These are phyloP conservation scores for Lepus timidus DNA, from an alignment of 2,113 vertebrate species.

Conservation along the genomic window DNA sequence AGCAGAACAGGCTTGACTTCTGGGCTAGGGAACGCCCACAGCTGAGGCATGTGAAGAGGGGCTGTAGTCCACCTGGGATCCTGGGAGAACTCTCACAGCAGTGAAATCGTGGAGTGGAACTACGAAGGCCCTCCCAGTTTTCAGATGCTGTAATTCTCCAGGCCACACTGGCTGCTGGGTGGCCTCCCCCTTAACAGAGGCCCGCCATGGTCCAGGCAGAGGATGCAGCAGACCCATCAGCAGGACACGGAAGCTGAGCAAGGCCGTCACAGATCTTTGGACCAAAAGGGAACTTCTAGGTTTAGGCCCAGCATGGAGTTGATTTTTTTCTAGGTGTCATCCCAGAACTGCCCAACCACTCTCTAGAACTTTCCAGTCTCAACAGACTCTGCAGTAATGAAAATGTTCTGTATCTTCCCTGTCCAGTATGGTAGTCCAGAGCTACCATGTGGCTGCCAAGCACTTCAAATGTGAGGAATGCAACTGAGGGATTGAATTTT, in stretches of 20 bases:
- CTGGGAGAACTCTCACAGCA: not conserved
- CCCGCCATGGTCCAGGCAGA: not conserved
- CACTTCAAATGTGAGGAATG: not conserved
- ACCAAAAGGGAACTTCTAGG: not conserved
- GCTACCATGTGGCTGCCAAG: not conserved
- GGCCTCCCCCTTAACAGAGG: too few relatives aligned
- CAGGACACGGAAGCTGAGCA: not conserved
- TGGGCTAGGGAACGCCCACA: not conserved
- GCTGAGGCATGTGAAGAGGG: not conserved
- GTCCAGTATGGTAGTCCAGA: not conserved
- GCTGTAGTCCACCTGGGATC: not conserved
- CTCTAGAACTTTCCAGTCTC: constrained; percentile 24
- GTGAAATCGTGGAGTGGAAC: not conserved
- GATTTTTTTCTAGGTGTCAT: not conserved
- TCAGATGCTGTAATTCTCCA: not conserved
- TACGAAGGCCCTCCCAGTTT: not conserved
- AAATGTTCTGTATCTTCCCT: not conserved
- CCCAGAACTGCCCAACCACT: not conserved
- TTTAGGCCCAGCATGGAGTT: not conserved
- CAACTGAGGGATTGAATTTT: constrained; percentile 24
- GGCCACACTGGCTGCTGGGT: not conserved
- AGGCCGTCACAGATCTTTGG: not conserved
- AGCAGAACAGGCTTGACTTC: not conserved
- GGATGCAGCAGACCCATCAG: not conserved
- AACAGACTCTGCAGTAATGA: not conserved